Evolutionary conservation across 2,888 invertebrate species (phyloP).

Genomic region (Caenorhabditis zanzibari): DNA sequence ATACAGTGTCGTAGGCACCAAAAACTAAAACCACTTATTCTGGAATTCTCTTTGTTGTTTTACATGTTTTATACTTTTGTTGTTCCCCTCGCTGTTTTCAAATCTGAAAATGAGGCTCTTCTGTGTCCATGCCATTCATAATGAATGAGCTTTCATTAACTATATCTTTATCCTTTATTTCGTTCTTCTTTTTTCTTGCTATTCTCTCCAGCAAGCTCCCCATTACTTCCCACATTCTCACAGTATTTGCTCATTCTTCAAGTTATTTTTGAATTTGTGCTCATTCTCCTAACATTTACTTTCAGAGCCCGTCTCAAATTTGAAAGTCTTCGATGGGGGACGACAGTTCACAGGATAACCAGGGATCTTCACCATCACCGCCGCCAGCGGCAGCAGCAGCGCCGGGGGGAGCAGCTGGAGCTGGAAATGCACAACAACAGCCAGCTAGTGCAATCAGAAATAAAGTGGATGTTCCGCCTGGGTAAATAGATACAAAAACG

Average conservation of each 20-base stretch:
- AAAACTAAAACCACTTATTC: slow-evolving; percentile 42
- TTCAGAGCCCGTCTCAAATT: slow-evolving; percentile 52
- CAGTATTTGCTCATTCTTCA: slow-evolving; percentile 1
- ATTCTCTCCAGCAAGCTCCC: slow-evolving; percentile 2
- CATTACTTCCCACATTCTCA: background rate
- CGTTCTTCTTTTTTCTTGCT: slow-evolving; percentile 7
- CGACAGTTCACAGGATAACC: slow-evolving; percentile 51
- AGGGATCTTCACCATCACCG: slow-evolving; percentile 20
- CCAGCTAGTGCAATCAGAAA: slow-evolving; percentile 54
- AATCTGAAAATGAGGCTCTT: background rate
- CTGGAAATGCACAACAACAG: slow-evolving; percentile 43
- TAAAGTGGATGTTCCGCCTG: slow-evolving; percentile 60
- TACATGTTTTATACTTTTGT: background rate
- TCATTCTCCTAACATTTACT: background rate
- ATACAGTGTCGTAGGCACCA: slow-evolving; percentile 26
- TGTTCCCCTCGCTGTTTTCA: background rate
- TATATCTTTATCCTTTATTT: slow-evolving; percentile 21
- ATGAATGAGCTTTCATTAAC: slow-evolving; percentile 42
- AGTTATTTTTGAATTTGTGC: background rate
- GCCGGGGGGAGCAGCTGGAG: background rate
- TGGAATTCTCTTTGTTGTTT: slow-evolving; percentile 24
- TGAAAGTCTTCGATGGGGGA: slow-evolving; percentile 54
- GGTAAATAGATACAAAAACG: slow-evolving; percentile 39
- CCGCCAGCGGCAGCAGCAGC: background rate
- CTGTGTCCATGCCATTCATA: slow-evolving; percentile 34